A percentile compares a stretch with the other conserved stretches of the same genome.
phyloP scores from a whole-genome alignment of 2,113 vertebrate genomes.

The Zonotrichia leucophrys region DNA sequence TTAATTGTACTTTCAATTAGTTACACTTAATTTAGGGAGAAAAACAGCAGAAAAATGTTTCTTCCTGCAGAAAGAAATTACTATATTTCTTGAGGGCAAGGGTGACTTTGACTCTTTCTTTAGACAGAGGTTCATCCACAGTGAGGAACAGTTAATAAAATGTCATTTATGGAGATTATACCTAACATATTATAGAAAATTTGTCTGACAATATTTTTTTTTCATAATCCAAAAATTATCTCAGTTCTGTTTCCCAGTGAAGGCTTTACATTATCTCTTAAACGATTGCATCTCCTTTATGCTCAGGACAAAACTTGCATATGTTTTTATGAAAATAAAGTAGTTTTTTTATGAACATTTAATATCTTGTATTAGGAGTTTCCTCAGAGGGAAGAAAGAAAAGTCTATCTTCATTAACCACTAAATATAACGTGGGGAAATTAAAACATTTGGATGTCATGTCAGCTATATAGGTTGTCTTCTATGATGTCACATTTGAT shows the following conservation, averaged over 20 bases:
- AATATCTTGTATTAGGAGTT: neutral
- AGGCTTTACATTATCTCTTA: neutral
- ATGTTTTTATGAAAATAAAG: neutral
- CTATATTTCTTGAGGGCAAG: neutral
- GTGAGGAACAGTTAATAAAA: neutral
- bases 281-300: neutral
- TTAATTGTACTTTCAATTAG: neutral
- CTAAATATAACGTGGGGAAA: neutral
- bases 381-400: neutral
- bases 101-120: neutral
- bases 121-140: neutral
- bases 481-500: slow-evolving; percentile 52
- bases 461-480: slow-evolving; percentile 28
- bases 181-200: neutral
- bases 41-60: neutral
- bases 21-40: neutral
- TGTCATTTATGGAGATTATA: neutral
- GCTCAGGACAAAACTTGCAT: neutral
- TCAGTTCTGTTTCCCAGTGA: neutral
- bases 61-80: neutral
- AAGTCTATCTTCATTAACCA: slow-evolving; percentile 19
- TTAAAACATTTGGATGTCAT: slow-evolving; percentile 24
- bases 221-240: neutral
- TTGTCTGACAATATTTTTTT: neutral
- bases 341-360: neutral